These are phyloP conservation scores for Accipiter virgatus DNA, from an alignment of 2,113 vertebrate species.

Conservation along the genomic window DNA sequence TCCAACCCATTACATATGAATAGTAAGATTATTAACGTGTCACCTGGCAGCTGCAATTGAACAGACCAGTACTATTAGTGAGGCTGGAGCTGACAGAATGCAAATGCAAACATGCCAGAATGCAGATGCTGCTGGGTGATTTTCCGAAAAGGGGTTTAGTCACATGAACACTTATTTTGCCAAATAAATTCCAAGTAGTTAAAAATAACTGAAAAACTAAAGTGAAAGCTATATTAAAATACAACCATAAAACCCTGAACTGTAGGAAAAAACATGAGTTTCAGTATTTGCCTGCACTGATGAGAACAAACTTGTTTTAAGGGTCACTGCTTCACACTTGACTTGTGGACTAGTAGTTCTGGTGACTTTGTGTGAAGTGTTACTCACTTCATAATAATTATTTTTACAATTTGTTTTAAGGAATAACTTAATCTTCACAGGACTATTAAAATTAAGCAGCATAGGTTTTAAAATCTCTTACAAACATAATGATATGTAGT, in stretches of 20 bases:
- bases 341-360: not conserved
- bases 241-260: not conserved
- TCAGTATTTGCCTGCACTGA: not conserved
- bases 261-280: not conserved
- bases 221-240: not conserved
- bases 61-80: not conserved
- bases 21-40: not conserved
- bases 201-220: not conserved
- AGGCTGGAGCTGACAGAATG: constrained; percentile 35
- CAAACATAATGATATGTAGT: not conserved
- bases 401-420: not conserved
- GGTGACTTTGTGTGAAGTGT: not conserved
- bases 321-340: not conserved
- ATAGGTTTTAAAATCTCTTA: not conserved
- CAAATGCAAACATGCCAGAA: not conserved
- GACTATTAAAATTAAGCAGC: not conserved
- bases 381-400: not conserved
- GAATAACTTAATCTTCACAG: not conserved
- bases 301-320: not conserved
- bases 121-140: not conserved
- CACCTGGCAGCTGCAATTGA: not conserved
- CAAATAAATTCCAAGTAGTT: constrained; percentile 52
- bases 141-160: not conserved
- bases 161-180: not conserved
- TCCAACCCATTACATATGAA: rapidly evolving